Evolutionary conservation across 2,888 invertebrate species (phyloP).

Genomic region (Tillus elongatus): DNA sequence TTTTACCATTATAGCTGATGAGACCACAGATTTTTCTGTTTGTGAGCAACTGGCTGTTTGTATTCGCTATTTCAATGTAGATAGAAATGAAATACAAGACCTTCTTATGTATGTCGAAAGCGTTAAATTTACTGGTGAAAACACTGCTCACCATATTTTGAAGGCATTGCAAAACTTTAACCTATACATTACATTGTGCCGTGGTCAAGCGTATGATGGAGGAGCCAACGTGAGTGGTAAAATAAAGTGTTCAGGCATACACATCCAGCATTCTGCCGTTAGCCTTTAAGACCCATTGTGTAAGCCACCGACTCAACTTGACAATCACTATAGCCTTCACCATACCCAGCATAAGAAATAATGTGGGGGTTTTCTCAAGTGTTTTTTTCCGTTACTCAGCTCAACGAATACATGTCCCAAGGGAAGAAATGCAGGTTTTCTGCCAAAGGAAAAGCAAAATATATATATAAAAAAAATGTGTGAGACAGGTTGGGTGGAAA

Average conservation of each 20-base stretch:
- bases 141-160: conserved; percentile 5
- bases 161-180: not conserved
- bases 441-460: not conserved
- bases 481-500: not conserved
- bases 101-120: conserved; percentile 4
- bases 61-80: not conserved
- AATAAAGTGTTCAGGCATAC: no score
- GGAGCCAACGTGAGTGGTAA: no score
- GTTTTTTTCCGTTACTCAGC: no score
- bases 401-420: conserved; percentile 3
- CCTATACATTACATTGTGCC: conserved; percentile 2
- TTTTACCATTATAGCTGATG: conserved; percentile 5
- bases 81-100: conserved; percentile 1
- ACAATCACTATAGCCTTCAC: conserved; percentile 2
- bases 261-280: no score
- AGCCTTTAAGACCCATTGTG: not conserved
- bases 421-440: conserved; percentile 2
- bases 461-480: not conserved
- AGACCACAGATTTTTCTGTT: not conserved
- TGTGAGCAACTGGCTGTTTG: conserved; percentile 1
- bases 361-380: no score
- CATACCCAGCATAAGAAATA: conserved; percentile 2
- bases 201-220: conserved; percentile 8
- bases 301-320: conserved; percentile 5
- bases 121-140: conserved; percentile 3